Conservation (phyloP, 2,797 vertebrate species). For the Dendrocincla fuliginosa region DNA sequence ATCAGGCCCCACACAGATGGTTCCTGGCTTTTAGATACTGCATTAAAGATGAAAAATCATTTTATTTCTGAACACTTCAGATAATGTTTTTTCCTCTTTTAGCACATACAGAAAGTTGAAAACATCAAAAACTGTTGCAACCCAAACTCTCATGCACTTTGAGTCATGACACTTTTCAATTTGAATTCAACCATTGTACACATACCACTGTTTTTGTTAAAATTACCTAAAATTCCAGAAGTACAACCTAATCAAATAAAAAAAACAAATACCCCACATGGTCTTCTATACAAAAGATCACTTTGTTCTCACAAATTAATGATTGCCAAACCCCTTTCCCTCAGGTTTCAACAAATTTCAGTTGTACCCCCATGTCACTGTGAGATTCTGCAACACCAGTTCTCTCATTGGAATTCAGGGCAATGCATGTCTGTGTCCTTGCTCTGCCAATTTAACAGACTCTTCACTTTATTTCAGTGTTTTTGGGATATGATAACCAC, state of each 20-base stretch:
- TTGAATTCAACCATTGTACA: not conserved
- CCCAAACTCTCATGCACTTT: not conserved
- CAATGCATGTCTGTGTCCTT: not conserved
- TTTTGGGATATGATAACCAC: not conserved
- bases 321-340: not conserved
- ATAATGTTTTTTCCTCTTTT: not conserved
- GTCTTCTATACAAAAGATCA: not conserved
- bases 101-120: not conserved
- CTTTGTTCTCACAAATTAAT: not conserved
- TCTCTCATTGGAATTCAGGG: not conserved
- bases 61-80: not conserved
- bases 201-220: not conserved
- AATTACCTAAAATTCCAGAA: not conserved
- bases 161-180: not conserved
- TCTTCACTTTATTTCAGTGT: not conserved
- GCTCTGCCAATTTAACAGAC: not conserved
- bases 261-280: not conserved
- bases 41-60: not conserved
- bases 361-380: accelerated
- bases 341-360: not conserved
- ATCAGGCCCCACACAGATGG: not conserved
- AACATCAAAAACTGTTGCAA: not conserved
- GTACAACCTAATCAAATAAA: not conserved
- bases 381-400: not conserved
- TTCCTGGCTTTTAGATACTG: not conserved